Conservation (phyloP, 2,888 invertebrate species). For the Rambutsinella grinnellia region DNA sequence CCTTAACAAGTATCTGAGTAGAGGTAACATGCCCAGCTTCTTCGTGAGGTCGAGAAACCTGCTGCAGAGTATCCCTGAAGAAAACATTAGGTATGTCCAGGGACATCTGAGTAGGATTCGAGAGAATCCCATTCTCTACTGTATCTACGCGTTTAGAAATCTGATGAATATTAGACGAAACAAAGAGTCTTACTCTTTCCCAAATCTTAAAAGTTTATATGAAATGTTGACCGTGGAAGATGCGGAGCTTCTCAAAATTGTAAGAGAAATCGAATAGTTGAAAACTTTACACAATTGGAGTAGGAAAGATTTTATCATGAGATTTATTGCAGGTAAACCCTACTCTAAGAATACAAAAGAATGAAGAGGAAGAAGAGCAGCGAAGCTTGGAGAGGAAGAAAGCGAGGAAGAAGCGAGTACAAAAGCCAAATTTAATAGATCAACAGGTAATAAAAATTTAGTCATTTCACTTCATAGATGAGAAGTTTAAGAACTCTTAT, state of each 20-base stretch:
- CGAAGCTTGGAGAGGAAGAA: background rate
- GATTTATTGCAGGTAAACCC: constrained; percentile 26
- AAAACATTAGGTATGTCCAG: constrained; percentile 76
- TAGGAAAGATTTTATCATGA: background rate
- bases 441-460: constrained; percentile 19
- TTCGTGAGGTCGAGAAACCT: constrained; percentile 82
- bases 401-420: constrained; percentile 18
- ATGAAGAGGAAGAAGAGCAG: constrained; percentile 22
- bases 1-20: constrained; percentile 76
- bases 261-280: constrained; percentile 27
- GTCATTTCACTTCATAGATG: too few relatives aligned
- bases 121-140: constrained; percentile 80
- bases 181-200: constrained; percentile 75
- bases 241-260: constrained; percentile 47
- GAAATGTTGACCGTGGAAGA: constrained; percentile 71
- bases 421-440: background rate
- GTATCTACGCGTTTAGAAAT: constrained; percentile 79
- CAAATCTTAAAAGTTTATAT: constrained; percentile 74
- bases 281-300: background rate
- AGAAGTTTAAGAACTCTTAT: too few relatives aligned
- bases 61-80: constrained; percentile 78
- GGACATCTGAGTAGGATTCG: constrained; percentile 77
- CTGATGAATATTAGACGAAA: constrained; percentile 73
- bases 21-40: constrained; percentile 78
- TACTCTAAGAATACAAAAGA: constrained; percentile 1